These are phyloP conservation scores for Mystacides longicornis DNA, from an alignment of 2,888 invertebrate species.

Conservation along the genomic window DNA sequence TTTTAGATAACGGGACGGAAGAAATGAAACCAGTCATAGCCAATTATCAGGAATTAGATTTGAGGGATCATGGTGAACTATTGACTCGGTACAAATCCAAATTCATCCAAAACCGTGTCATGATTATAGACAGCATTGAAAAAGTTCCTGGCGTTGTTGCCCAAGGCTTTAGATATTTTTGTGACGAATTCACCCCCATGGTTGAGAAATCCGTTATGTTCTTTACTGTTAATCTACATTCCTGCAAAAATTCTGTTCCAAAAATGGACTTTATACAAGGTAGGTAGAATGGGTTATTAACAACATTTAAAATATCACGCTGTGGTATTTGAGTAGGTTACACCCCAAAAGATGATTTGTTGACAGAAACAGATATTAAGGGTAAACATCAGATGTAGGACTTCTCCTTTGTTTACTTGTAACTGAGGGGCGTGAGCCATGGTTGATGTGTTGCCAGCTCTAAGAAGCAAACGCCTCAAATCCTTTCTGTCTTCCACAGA, in stretches of 20 bases:
- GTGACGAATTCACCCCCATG: constrained; percentile 44
- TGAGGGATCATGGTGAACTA: constrained; percentile 12
- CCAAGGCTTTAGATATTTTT: constrained; percentile 47
- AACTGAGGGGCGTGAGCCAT: too few species aligned
- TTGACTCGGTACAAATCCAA: constrained; percentile 6
- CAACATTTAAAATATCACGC: too few species aligned
- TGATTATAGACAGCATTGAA: constrained; percentile 40
- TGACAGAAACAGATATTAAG: too few species aligned
- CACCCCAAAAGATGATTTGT: too few species aligned
- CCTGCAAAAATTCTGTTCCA: constrained; percentile 28
- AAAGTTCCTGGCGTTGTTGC: constrained; percentile 38
- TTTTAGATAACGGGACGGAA: neutral
- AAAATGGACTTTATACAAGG: constrained; percentile 4
- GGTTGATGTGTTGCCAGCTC: too few species aligned
- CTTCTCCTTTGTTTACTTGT: too few species aligned
- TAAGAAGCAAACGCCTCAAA: too few species aligned
- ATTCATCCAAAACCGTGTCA: neutral
- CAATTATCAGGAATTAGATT: neutral
- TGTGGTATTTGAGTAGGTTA: too few species aligned
- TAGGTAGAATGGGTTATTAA: too few species aligned
- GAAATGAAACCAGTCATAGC: neutral
- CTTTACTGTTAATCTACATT: constrained; percentile 39
- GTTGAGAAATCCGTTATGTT: constrained; percentile 43
- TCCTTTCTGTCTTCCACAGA: too few species aligned
- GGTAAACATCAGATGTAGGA: too few species aligned